Evolutionary conservation across 2,113 vertebrate genomes (phyloP), one percentile per base, ranked within the genome.

Genomic region (Gallinago jamesoni): DNA sequence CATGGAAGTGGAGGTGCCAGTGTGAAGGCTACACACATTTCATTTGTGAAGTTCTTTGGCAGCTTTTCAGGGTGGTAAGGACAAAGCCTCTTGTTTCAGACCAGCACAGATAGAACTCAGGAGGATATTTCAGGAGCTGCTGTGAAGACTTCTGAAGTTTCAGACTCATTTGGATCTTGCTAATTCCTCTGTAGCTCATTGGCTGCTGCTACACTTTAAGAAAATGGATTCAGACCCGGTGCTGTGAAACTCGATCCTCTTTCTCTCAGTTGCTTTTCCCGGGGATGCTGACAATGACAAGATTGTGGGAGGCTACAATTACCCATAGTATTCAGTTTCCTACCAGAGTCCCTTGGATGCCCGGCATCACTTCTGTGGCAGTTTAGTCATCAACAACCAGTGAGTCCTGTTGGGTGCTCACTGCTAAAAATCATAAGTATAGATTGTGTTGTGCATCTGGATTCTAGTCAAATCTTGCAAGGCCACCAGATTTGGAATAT

Each of bases 401-500:
- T 98, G 98, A 98, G 98, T 98, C 19, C 64, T 98, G 83, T 98
- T 98, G 92, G 98, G 98, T 93, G 98, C 98, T 97, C 98, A 98
- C 92, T 98, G 98, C 93, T 98, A 97, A 90, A 91, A 98, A 93
- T 97, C 92, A 89, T 98, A 95, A 98, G 97, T 81, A 35, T 52
- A 31, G 43, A 31, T 48, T 50, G 25, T 3, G 24, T 57, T 35
- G 22, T 14, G 12, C n/a, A n/a, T 35, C 43, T 64, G 16, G 30
- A 25, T 47, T 55, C 56, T 39, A 53, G n/a, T 55, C 12, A 64
- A 39, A 48, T 24, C 56, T 48, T 72, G 23, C 63, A 77, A 69
- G 53, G 39, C 57, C 15, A n/a, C 10, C 33, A 37, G 39, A 30
- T 63, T 28, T n/a, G 39, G 50, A 89, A 53, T 50, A 47, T 7